Evolutionary conservation across 92 coral and sea anemone genomes (phyloP), one percentile per base, ranked within the genome.

Genomic region (Zoanthus sociatus): DNA sequence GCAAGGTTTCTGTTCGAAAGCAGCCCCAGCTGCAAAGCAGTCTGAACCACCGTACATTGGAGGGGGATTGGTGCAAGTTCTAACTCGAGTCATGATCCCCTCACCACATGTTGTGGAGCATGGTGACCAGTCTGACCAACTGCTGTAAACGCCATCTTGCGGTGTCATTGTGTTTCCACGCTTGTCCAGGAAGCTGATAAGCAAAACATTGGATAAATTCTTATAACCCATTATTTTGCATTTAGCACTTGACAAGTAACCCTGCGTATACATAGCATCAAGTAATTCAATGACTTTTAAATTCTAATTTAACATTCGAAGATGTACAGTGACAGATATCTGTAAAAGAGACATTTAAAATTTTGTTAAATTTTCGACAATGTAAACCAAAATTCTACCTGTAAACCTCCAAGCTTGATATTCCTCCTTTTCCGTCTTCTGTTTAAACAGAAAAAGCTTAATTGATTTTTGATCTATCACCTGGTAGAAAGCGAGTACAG

Each of bases 371-470:
- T 50, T 50, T 50, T 50, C 7, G 55, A 50, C 7, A 50, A 50
- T 50, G 12, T 50, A 9, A 50, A 50, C 10, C 9, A 7, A 7
- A 17, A 21, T 20, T 60, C 37, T 79, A 79, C 84, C 84, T 79
- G 54, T 79, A 79, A 11, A 79, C 73, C 18, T 79, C 84, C 84
- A 79, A 20, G 54, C 84, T 79, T 15, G 72, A 79, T 13, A 10
- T 21, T 21, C 84, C 84, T 79, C 84, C 84, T 44, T 79, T 66
- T 63, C 84, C 84, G 32, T 79, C 84, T 58, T 54, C 84, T 79
- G 73, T 79, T 30, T 18, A 33, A 66, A 61, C 8, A 42, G 42
- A 37, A 37, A 37, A 37, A 37, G 3, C 42, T 37, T 37, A 4
- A 37, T 37, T 37, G 42, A 37, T 37, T 37, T 37, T 2, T 37